These are phyloP conservation scores for Chionomys nivalis DNA, from an alignment of 2,113 vertebrate genomes.

Conservation along the genomic window DNA sequence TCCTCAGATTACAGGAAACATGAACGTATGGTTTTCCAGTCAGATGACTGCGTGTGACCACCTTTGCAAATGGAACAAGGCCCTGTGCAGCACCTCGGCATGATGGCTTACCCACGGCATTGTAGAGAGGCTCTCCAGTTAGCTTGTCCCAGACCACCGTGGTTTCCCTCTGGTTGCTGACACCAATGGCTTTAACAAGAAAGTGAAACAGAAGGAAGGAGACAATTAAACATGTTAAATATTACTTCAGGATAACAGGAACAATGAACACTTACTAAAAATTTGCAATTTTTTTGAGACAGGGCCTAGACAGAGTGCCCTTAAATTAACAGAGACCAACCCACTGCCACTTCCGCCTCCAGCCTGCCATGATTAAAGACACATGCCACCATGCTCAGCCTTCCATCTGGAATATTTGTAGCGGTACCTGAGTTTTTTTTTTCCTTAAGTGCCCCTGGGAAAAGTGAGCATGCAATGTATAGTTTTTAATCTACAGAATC, in stretches of 20 bases:
- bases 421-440: background rate
- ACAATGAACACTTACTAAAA: slow-evolving; percentile 32
- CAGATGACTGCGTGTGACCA: background rate
- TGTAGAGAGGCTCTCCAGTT: slow-evolving; percentile 96
- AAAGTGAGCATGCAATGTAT: slow-evolving; percentile 30
- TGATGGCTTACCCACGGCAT: slow-evolving; percentile 92
- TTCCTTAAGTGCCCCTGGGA: background rate
- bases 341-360: background rate
- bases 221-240: slow-evolving; percentile 47
- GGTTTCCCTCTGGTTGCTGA: slow-evolving; percentile 99
- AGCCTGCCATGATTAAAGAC: background rate
- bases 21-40: background rate
- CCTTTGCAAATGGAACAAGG: background rate
- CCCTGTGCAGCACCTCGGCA: background rate
- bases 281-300: background rate
- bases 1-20: slow-evolving; percentile 17
- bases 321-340: background rate
- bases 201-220: slow-evolving; percentile 64
- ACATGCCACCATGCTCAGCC: background rate
- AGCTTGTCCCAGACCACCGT: slow-evolving; percentile 97
- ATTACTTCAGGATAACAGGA: slow-evolving; percentile 14
- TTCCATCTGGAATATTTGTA: background rate
- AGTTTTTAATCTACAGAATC: background rate
- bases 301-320: background rate
- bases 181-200: slow-evolving; percentile 92